Percentiles rank a stretch among this genome's conserved stretches.
Conservation (phyloP, 2,113 vertebrate species). For the Redunca redunca region DNA sequence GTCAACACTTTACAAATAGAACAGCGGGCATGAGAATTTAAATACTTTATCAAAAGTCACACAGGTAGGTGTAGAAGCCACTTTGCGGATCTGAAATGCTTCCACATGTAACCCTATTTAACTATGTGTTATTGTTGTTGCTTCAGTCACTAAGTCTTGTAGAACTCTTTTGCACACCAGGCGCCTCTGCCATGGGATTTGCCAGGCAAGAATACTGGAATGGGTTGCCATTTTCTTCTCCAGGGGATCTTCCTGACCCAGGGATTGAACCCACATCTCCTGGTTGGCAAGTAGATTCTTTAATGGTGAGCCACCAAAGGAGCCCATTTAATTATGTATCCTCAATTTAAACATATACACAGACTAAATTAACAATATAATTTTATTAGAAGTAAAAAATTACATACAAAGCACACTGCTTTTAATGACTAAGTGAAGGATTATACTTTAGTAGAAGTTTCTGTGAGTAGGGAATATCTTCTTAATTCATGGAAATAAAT, state of each 20-base stretch:
- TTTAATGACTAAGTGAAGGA: constrained; percentile 58
- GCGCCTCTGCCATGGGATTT: neutral
- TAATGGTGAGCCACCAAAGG: neutral
- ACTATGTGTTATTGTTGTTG: constrained; percentile 28
- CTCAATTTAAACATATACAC: neutral
- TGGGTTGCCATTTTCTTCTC: neutral
- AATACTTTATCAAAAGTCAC: neutral
- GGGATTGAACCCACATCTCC: neutral
- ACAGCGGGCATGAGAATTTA: neutral
- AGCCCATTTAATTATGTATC: constrained; percentile 75
- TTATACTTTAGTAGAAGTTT: constrained; percentile 56
- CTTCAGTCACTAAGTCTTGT: neutral
- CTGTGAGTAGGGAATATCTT: constrained; percentile 54
- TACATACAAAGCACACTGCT: constrained; percentile 60
- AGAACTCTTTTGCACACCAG: neutral
- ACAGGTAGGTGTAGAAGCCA: neutral
- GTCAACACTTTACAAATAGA: neutral
- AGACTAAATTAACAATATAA: constrained; percentile 68
- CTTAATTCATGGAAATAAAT: constrained; percentile 54
- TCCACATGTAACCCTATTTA: constrained; percentile 73
- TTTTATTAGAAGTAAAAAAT: constrained; percentile 70
- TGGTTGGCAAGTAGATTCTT: neutral
- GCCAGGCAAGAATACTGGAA: neutral
- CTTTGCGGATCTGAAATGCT: neutral
- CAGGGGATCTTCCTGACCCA: neutral